Evolutionary conservation across 2,797 vertebrate genomes (phyloP).

Genomic region (Threskiornis aethiopicus): DNA sequence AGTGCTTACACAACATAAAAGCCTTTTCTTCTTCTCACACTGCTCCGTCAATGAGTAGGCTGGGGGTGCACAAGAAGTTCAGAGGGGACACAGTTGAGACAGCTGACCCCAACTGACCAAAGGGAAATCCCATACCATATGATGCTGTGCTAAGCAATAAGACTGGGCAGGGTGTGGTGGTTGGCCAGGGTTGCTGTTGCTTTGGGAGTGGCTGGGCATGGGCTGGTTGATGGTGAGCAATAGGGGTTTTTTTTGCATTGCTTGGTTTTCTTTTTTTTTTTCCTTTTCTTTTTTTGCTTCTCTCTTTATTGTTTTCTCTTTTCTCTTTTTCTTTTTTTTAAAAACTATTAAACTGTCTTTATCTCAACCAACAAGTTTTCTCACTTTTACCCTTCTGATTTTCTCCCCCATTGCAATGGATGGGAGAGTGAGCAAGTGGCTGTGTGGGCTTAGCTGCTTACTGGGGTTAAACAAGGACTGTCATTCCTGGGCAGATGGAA

Average conservation of each 20-base stretch:
- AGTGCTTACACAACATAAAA: neutral
- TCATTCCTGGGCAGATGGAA: neutral
- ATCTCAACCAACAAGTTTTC: neutral
- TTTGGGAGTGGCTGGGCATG: neutral
- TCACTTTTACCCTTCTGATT: neutral
- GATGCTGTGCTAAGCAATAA: neutral
- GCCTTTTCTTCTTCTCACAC: neutral
- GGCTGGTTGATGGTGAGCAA: neutral
- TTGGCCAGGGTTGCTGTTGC: neutral
- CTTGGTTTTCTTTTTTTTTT: neutral
- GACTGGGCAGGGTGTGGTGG: neutral
- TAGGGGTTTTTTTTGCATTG: rapidly evolving
- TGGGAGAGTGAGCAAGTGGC: neutral
- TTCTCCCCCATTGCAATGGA: neutral
- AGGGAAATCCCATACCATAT: neutral
- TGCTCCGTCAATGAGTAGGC: no score
- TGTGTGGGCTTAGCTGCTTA: neutral
- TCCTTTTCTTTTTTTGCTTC: neutral
- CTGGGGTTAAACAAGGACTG: neutral
- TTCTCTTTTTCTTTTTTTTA: neutral
- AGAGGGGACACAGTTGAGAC: neutral
- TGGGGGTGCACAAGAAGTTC: neutral
- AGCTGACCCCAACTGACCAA: neutral
- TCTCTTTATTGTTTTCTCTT: neutral
- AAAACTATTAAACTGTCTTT: neutral